These are phyloP conservation scores for Neosalanx taihuensis DNA, from an alignment of 2,797 vertebrate genomes.

Conservation along the genomic window DNA sequence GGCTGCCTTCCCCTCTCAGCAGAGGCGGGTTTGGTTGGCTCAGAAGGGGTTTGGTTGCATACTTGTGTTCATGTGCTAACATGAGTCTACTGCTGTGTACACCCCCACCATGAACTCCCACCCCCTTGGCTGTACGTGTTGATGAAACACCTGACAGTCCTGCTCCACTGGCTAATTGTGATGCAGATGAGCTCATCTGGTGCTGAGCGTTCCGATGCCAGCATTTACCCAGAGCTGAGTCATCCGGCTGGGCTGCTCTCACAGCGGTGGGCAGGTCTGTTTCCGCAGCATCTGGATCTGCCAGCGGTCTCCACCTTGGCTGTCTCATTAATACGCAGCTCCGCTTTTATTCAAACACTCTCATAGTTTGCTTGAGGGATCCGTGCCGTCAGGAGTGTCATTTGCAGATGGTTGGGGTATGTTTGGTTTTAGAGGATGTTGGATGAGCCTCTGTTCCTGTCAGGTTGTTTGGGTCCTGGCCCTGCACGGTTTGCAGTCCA, in stretches of 20 bases:
- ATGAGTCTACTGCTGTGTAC: no score
- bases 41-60: no score
- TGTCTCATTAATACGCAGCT: not conserved
- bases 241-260: constrained; percentile 22
- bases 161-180: constrained; percentile 48
- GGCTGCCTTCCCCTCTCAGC: no score
- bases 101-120: no score
- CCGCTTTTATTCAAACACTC: not conserved
- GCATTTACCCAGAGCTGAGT: constrained; percentile 47
- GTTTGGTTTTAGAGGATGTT: no score
- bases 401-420: not conserved
- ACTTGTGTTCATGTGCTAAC: no score
- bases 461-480: no score
- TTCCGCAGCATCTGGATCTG: not conserved
- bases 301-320: not conserved
- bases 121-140: constrained; percentile 47
- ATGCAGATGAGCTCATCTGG: constrained; percentile 63
- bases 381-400: not conserved
- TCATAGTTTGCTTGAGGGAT: not conserved
- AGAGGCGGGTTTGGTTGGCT: no score
- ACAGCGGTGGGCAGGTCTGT: constrained; percentile 2
- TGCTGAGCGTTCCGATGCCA: constrained; percentile 45
- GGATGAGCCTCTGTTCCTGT: no score
- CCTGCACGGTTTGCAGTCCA: no score
- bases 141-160: constrained; percentile 66